These are phyloP conservation scores for Hoplodrina blanda DNA, from an alignment of 2,888 invertebrate species.

Conservation along the genomic window DNA sequence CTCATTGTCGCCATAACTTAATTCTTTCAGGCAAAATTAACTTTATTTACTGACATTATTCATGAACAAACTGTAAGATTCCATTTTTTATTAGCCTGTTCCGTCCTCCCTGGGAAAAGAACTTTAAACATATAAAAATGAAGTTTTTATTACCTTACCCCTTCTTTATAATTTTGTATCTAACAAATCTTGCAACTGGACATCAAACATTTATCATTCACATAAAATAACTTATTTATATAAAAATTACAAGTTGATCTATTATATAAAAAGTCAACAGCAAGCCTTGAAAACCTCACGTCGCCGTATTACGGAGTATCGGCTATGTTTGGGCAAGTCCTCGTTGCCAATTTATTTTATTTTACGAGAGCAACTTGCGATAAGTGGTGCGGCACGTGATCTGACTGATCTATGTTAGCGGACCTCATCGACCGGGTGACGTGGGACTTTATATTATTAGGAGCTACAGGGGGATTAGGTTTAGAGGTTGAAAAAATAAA, in stretches of 20 bases:
- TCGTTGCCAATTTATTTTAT: conserved; percentile 82
- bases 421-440: conserved; percentile 62
- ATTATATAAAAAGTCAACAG: conserved; percentile 9
- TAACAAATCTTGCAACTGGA: background rate
- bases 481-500: background rate
- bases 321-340: conserved; percentile 49
- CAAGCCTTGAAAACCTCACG: conserved; percentile 38
- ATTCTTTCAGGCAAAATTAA: background rate
- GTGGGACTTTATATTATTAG: conserved; percentile 42
- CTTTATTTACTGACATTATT: background rate
- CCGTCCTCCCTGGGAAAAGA: too few species aligned
- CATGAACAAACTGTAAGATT: background rate
- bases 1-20: background rate
- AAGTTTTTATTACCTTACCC: background rate
- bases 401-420: conserved; percentile 69
- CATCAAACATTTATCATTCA: too few species aligned
- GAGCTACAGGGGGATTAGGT: background rate
- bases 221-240: background rate
- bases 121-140: background rate
- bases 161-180: background rate
- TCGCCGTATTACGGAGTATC: conserved; percentile 39
- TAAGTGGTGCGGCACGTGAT: conserved; percentile 79
- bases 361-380: conserved; percentile 80
- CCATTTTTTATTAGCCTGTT: too few species aligned
- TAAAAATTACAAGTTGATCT: conserved; percentile 1